phyloP scores from a whole-genome alignment of 2,113 vertebrate genomes.

The Monarcha castaneiventris region DNA sequence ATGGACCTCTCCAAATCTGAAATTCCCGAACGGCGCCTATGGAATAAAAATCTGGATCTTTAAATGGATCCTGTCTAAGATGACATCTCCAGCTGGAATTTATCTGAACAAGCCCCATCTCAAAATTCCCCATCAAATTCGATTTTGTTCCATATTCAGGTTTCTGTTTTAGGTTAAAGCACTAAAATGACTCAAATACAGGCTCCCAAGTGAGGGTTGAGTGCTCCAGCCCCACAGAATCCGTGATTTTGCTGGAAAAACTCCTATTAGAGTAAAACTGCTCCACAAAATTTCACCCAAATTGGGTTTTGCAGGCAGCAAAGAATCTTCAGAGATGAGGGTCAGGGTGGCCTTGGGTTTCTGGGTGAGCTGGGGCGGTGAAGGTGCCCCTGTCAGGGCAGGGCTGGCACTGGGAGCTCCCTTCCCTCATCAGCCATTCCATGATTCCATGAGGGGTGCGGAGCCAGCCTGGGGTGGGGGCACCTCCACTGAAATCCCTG shows the following conservation, averaged over 20 bases:
- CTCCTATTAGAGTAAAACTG: neutral
- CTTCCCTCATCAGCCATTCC: neutral
- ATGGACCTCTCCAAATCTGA: neutral
- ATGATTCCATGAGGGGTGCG: neutral
- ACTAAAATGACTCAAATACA: neutral
- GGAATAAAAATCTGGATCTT: neutral
- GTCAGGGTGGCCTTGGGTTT: neutral
- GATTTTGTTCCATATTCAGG: neutral
- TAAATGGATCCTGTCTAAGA: neutral
- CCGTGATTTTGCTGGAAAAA: neutral
- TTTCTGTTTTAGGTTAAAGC: neutral
- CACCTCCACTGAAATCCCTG: neutral
- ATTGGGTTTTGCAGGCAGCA: neutral
- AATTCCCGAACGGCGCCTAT: neutral
- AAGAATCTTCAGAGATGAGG: neutral
- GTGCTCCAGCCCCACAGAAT: neutral
- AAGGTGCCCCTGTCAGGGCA: neutral
- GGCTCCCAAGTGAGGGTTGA: neutral
- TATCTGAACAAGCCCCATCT: neutral
- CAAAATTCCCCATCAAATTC: neutral
- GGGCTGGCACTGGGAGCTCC: neutral
- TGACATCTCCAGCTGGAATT: neutral
- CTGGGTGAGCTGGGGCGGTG: neutral
- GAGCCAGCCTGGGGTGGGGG: accelerated
- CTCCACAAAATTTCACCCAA: neutral